Evolutionary conservation across 2,113 vertebrate species (phyloP), one percentile per base, ranked within the genome.

Genomic region (Butorides virescens): DNA sequence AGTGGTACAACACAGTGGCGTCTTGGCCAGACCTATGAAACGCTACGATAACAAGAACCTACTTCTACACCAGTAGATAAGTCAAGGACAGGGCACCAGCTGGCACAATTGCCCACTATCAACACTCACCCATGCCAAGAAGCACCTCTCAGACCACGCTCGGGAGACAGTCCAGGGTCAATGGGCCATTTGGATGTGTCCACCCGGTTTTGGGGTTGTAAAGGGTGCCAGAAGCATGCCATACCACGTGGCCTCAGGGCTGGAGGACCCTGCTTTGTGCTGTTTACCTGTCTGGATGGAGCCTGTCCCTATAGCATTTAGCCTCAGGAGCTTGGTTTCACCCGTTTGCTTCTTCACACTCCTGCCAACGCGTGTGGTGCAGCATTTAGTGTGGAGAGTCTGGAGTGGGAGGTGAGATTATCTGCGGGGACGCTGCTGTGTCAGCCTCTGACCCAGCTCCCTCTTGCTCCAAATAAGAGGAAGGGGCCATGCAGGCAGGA

Each of bases 331-430:
- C 55, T 72, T 21, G 34, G 3, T 72, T 90, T 50, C 74, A 55
- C 22, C 13, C 15, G 0, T 76, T 55, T 37, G 23, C 30, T 52
- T 49, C 77, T 65, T 53, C 36, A 14, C 23, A 1, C 18, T 85
- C 47, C 78, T 7, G 50, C 22, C 72, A 55, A 26, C 0, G 2
- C 1, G 1, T 11, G 9, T 0, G 0, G 49, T 18, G 59, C 63
- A 46, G 13, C 2, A 20, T 68, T 76, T 25, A 15, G 56, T 9
- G 0, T 7, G 56, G 75, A 72, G 39, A 37, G 29, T 66, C 50
- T 65, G 58, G 76, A 52, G 76, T 70, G 87, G 75, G 83, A 82
- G 79, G 83, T 88, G 83, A 75, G 75, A 52, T 13, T 10, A 20
- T 46, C 65, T 61, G 29, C 3, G 8, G 50, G 44, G 53, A 37